These are phyloP conservation scores for Philaenus spumarius DNA, from an alignment of 1,140 invertebrate genomes.

Conservation along the genomic window DNA sequence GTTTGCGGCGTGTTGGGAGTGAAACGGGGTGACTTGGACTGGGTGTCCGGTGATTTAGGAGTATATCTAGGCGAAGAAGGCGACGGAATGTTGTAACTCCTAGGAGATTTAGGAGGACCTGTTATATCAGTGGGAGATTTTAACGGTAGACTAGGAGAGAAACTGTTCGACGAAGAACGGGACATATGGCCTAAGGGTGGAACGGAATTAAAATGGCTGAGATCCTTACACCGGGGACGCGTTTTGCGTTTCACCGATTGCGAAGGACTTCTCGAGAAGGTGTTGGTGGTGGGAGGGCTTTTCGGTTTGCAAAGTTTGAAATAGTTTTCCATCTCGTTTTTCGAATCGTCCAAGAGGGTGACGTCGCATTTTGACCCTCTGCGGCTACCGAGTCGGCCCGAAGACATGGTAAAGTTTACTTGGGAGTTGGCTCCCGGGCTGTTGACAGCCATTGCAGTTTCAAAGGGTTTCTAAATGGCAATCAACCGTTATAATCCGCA, in stretches of 20 bases:
- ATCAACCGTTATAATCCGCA: too few species aligned
- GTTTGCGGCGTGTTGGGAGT: neutral
- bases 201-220: conserved; percentile 6
- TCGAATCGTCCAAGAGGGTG: neutral
- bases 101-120: neutral
- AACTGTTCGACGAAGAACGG: neutral
- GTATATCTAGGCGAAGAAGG: neutral
- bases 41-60: neutral
- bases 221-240: neutral
- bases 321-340: neutral
- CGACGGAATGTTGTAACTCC: neutral
- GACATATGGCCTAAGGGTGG: conserved; percentile 5
- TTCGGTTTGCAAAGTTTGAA: neutral
- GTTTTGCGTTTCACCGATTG: conserved; percentile 5
- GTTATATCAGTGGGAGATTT: neutral
- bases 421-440: neutral
- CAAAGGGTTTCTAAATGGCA: too few species aligned
- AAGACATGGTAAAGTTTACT: neutral
- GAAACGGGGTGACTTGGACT: conserved; percentile 1
- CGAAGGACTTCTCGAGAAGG: neutral
- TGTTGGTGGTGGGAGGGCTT: neutral
- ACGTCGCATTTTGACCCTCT: neutral
- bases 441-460: neutral
- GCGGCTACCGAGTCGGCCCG: neutral
- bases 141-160: neutral